phyloP scores from a whole-genome alignment of 1,140 invertebrate species.

The Nilaparvata lugens region DNA sequence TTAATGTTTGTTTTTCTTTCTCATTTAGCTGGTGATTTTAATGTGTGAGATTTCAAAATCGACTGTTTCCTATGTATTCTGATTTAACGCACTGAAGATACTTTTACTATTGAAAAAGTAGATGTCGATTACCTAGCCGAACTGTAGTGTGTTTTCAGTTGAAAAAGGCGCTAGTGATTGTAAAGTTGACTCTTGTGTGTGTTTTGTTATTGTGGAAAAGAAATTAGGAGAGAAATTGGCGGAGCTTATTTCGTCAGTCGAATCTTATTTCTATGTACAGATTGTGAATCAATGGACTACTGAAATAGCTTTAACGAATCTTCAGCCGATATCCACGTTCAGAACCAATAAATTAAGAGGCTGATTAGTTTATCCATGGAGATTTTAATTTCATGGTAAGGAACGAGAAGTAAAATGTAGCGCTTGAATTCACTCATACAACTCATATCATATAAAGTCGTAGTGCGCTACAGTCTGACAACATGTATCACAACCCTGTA shows the following conservation, averaged over 20 bases:
- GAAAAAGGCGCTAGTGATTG: too few relatives aligned
- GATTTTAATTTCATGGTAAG: constrained; percentile 5
- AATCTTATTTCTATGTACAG: constrained; percentile 6
- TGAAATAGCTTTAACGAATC: neutral
- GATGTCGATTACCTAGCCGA: too few relatives aligned
- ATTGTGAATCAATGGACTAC: neutral
- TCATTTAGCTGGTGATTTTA: too few relatives aligned
- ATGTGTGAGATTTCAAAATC: too few relatives aligned
- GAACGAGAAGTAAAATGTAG: neutral
- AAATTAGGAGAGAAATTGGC: neutral
- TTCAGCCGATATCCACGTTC: neutral
- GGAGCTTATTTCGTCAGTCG: neutral
- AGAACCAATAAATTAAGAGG: neutral
- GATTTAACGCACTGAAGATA: too few relatives aligned
- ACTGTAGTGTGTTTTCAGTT: too few relatives aligned
- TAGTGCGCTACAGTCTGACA: neutral
- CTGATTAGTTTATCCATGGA: constrained; percentile 1
- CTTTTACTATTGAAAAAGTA: too few relatives aligned
- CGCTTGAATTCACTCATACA: constrained; percentile 1
- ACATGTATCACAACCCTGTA: constrained; percentile 1
- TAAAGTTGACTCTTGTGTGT: too few relatives aligned
- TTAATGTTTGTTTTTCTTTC: too few relatives aligned
- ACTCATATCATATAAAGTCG: neutral
- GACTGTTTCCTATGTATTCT: too few relatives aligned
- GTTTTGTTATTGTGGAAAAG: too few relatives aligned